A percentile compares a stretch with the other conserved stretches of the same genome.
Conservation (phyloP, 2,797 vertebrate species). For the Notolepis coatsorum region DNA sequence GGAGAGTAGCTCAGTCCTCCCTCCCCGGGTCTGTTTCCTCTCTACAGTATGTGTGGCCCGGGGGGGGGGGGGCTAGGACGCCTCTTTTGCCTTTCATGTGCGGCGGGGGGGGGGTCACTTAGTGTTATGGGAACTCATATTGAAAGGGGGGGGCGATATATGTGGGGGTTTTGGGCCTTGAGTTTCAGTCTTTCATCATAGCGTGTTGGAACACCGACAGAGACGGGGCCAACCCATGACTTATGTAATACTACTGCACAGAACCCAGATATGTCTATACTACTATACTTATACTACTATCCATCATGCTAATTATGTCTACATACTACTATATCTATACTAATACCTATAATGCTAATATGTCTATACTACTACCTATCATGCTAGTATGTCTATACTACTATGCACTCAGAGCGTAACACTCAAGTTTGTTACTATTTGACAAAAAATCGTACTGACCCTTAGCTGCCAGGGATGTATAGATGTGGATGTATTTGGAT, state of each 20-base stretch:
- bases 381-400: too few relatives aligned
- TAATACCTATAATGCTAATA: too few relatives aligned
- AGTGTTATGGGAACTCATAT: neutral
- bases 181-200: slow-evolving; percentile 37
- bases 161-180: slow-evolving; percentile 13
- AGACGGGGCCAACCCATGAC: neutral
- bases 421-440: too few relatives aligned
- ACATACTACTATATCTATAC: too few relatives aligned
- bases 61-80: neutral
- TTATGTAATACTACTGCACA: slow-evolving; percentile 6
- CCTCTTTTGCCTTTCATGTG: neutral
- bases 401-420: too few relatives aligned
- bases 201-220: slow-evolving; percentile 25
- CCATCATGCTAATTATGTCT: too few relatives aligned
- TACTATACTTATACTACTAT: too few relatives aligned
- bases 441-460: too few relatives aligned
- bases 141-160: slow-evolving; percentile 13
- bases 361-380: too few relatives aligned
- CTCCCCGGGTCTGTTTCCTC: neutral
- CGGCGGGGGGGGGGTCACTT: neutral
- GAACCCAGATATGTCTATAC: slow-evolving; percentile 5
- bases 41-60: slow-evolving; percentile 3
- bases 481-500: too few relatives aligned
- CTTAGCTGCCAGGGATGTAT: too few relatives aligned
- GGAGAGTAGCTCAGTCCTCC: neutral